These are phyloP conservation scores for Tenthredo notha DNA, from an alignment of 2,888 invertebrate genomes.

Conservation along the genomic window DNA sequence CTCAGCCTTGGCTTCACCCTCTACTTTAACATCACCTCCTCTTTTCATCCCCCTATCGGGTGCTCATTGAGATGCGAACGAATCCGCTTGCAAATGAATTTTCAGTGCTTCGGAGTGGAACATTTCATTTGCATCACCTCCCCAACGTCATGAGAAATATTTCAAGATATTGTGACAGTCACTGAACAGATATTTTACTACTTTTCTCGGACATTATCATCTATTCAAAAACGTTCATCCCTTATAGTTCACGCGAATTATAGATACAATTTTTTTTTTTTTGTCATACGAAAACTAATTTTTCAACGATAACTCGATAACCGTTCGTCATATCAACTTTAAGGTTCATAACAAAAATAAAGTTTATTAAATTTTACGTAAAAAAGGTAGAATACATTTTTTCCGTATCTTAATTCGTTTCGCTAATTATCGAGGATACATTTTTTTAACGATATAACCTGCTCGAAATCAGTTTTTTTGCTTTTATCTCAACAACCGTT, in stretches of 20 bases:
- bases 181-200: not conserved
- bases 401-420: not conserved
- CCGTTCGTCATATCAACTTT: not conserved
- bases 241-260: not conserved
- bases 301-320: not conserved
- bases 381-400: not conserved
- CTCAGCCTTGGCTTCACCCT: not conserved
- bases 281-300: not conserved
- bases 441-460: not conserved
- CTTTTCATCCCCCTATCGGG: conserved; percentile 28
- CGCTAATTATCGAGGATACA: not conserved
- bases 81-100: conserved; percentile 51
- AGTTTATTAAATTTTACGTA: not conserved
- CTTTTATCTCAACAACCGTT: too few species aligned
- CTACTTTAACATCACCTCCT: conserved; percentile 7
- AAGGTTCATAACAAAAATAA: not conserved
- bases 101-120: conserved; percentile 46
- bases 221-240: not conserved
- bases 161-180: conserved; percentile 9
- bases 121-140: conserved; percentile 46
- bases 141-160: not conserved
- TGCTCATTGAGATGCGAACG: conserved; percentile 40
- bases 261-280: not conserved
- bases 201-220: not conserved
- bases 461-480: too few species aligned